These are phyloP conservation scores for Pelobates fuscus DNA, from an alignment of 2,113 vertebrate species.

Conservation along the genomic window DNA sequence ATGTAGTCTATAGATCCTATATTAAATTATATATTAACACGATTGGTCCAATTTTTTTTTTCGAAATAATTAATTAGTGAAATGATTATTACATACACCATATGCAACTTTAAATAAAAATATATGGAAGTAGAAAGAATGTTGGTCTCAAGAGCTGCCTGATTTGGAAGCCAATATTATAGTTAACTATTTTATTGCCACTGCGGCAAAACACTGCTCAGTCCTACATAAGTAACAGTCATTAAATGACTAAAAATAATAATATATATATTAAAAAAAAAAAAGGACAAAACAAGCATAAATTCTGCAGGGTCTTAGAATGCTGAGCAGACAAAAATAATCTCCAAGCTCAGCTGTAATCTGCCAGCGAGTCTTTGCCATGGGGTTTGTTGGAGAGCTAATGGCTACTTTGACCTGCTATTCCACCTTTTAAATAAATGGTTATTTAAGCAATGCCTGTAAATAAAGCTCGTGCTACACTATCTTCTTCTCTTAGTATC, in stretches of 20 bases:
- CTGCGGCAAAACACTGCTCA: neutral
- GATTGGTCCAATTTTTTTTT: too few relatives aligned
- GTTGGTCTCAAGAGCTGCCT: too few relatives aligned
- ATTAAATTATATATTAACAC: too few relatives aligned
- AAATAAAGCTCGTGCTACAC: neutral
- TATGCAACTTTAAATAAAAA: too few relatives aligned
- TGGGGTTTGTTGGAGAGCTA: neutral
- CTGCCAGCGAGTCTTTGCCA: neutral
- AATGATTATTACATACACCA: too few relatives aligned
- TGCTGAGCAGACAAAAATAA: conserved; percentile 12
- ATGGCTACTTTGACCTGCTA: conserved; percentile 8
- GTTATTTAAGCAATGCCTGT: conserved; percentile 7
- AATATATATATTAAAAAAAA: neutral
- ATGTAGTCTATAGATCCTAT: too few relatives aligned
- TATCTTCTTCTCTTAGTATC: neutral
- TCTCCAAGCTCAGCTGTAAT: neutral
- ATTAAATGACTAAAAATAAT: neutral
- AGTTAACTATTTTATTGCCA: neutral
- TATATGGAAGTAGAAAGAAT: too few relatives aligned
- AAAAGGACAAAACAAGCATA: conserved; percentile 6
- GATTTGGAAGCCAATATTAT: too few relatives aligned
- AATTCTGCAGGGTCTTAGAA: neutral
- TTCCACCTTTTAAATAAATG: conserved; percentile 14
- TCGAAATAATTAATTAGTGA: too few relatives aligned
- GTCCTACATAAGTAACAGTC: neutral